Evolutionary conservation across 2,797 vertebrate genomes (phyloP).

Genomic region (Gallirallus australis): DNA sequence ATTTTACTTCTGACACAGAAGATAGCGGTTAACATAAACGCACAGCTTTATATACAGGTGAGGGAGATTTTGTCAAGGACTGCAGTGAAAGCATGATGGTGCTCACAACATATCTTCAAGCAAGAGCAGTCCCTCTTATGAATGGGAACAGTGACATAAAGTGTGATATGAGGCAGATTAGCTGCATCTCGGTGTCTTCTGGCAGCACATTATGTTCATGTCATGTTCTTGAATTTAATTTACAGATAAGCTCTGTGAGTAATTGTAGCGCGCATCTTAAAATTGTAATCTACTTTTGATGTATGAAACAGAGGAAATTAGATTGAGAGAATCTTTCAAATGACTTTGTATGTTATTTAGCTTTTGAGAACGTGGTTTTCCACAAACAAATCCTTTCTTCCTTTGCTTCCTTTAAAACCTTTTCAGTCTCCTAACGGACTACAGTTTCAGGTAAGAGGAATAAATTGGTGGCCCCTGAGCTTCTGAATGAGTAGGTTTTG

Average conservation of each 20-base stretch:
- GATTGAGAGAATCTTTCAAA: slow-evolving; percentile 72
- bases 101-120: background rate
- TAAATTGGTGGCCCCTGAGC: background rate
- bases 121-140: background rate
- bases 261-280: slow-evolving; percentile 70
- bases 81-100: background rate
- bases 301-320: slow-evolving; percentile 59
- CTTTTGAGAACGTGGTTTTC: background rate
- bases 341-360: slow-evolving; percentile 49
- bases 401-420: background rate
- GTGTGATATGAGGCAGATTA: slow-evolving; percentile 41
- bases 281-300: slow-evolving; percentile 68
- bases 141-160: slow-evolving; percentile 48
- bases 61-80: slow-evolving; percentile 4
- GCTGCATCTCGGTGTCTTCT: slow-evolving; percentile 5
- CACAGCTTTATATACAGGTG: background rate
- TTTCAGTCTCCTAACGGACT: background rate
- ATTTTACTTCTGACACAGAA: background rate
- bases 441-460: background rate
- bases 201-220: slow-evolving; percentile 65
- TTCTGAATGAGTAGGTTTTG: background rate
- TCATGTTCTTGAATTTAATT: slow-evolving; percentile 75
- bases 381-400: background rate
- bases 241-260: slow-evolving; percentile 76
- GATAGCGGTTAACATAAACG: background rate